Evolutionary conservation across 92 coral and sea anemone genomes (phyloP).

Genomic region (Phymanthus crucifer): DNA sequence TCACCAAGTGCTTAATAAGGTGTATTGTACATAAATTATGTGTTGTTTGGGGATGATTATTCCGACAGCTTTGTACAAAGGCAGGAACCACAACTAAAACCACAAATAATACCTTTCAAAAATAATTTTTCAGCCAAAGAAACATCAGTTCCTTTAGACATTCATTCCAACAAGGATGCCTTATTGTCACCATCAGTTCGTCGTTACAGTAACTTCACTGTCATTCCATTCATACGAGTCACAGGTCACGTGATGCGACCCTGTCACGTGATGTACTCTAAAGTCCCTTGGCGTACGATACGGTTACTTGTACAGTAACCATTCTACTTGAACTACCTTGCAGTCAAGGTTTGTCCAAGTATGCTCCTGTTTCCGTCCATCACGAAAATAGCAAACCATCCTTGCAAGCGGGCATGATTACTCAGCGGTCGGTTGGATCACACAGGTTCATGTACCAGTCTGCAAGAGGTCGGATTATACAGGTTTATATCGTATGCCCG

Average conservation of each 20-base stretch:
- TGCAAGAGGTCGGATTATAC: background rate
- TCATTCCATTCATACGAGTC: background rate
- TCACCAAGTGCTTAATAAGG: background rate
- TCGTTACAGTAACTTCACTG: background rate
- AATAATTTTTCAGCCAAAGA: background rate
- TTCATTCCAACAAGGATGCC: background rate
- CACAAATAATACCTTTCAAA: slow-evolving; percentile 1
- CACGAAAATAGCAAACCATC: too few relatives aligned
- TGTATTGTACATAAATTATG: slow-evolving; percentile 3
- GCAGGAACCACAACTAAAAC: slow-evolving; percentile 1
- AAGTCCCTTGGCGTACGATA: too few relatives aligned
- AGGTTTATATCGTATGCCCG: background rate
- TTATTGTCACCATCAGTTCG: background rate
- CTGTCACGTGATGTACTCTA: background rate
- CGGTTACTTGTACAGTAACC: too few relatives aligned
- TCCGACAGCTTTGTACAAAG: slow-evolving; percentile 8
- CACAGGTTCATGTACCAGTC: background rate
- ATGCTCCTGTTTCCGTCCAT: too few relatives aligned
- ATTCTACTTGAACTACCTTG: too few relatives aligned
- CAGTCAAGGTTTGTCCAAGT: too few relatives aligned
- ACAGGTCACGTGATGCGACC: background rate
- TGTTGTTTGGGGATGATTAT: background rate
- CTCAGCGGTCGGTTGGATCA: background rate
- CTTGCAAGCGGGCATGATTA: too few relatives aligned
- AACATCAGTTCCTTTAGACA: background rate